A percentile compares a stretch with the other conserved stretches of the same genome.
phyloP scores from a whole-genome alignment of 2,113 vertebrate genomes.

The Rafetus swinhoei region DNA sequence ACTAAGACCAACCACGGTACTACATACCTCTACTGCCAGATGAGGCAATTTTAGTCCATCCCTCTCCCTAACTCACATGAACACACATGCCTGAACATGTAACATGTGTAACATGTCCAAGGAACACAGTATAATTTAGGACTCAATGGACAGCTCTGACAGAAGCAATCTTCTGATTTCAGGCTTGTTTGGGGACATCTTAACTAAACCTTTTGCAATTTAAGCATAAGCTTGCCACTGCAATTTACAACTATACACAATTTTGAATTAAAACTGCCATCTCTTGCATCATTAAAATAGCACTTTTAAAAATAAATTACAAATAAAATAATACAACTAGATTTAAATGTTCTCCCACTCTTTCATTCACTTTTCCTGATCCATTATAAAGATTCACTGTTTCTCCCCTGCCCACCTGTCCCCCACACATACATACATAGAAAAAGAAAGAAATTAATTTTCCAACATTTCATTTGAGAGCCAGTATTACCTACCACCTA shows the following conservation, averaged over 20 bases:
- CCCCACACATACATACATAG: not conserved
- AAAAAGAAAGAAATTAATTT: not conserved
- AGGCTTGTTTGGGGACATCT: not conserved
- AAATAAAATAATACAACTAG: not conserved
- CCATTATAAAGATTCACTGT: not conserved
- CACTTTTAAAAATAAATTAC: not conserved
- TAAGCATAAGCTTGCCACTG: not conserved
- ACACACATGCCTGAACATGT: not conserved
- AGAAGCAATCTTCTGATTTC: not conserved
- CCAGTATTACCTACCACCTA: not conserved
- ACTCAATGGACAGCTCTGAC: not conserved
- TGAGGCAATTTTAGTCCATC: not conserved
- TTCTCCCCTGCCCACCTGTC: too few species aligned
- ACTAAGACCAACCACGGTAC: not conserved
- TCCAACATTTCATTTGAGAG: not conserved
- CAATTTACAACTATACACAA: not conserved
- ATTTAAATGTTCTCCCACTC: not conserved
- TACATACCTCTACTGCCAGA: not conserved
- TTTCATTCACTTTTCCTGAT: accelerated
- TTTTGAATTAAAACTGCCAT: not conserved
- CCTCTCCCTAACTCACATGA: not conserved
- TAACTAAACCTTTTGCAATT: not conserved
- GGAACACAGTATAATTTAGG: accelerated
- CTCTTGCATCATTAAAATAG: not conserved
- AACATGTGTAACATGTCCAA: accelerated